Percentiles rank a stretch among this genome's conserved stretches.
Evolutionary conservation across 2,888 invertebrate species (phyloP).

Genomic region (Argyra leucocephala): DNA sequence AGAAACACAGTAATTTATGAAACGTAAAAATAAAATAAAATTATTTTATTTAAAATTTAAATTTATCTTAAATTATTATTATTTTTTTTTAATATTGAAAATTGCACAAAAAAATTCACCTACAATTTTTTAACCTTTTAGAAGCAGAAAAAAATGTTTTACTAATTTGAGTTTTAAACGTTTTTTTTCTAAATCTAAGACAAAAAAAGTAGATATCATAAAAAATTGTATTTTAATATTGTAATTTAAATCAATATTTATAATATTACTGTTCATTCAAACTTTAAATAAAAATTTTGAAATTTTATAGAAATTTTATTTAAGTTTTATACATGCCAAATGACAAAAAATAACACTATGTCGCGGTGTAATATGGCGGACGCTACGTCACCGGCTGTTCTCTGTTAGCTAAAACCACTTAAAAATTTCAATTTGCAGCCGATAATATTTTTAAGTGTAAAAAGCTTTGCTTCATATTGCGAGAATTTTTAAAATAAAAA

Average conservation of each 20-base stretch:
- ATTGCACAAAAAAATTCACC: background rate
- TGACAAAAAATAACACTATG: constrained; percentile 28
- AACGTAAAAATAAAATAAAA: too few species aligned
- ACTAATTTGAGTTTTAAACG: too few species aligned
- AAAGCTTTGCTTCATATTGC: background rate
- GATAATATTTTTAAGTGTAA: background rate
- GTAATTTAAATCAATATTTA: background rate
- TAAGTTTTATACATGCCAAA: constrained; percentile 14
- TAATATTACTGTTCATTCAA: background rate
- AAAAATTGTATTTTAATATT: background rate
- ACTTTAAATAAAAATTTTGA: background rate
- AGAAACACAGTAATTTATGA: too few species aligned
- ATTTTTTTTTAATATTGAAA: background rate
- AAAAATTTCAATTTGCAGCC: background rate
- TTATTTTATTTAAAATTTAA: background rate
- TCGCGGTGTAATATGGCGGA: constrained; percentile 45
- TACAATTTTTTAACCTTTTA: background rate
- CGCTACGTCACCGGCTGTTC: constrained; percentile 45
- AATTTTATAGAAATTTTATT: background rate
- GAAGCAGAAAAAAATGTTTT: too few species aligned
- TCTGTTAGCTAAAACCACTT: constrained; percentile 20
- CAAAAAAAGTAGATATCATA: background rate
- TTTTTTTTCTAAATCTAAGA: too few species aligned
- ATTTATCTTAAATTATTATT: background rate
- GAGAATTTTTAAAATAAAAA: background rate